Conservation (phyloP, 2,888 invertebrate genomes). For the Molanna angustata region DNA sequence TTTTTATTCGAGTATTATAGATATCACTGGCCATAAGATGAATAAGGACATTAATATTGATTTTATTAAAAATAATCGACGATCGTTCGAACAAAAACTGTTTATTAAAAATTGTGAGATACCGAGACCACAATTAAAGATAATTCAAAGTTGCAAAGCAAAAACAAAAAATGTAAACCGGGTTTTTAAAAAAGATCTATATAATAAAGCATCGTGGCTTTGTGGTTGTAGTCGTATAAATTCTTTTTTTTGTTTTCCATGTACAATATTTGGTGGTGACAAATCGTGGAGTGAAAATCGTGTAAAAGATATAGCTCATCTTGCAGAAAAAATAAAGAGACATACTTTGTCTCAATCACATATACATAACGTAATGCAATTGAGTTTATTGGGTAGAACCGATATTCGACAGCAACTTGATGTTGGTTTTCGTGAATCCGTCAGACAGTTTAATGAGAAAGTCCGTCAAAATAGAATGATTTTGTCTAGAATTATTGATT, state of each 20-base stretch:
- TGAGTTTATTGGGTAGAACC: not conserved
- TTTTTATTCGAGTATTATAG: no score
- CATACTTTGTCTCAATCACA: slow-evolving; percentile 24
- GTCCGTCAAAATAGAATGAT: slow-evolving; percentile 34
- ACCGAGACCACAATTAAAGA: no score
- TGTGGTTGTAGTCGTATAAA: slow-evolving; percentile 29
- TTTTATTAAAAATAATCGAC: not conserved
- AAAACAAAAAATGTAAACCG: not conserved
- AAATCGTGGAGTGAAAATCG: slow-evolving; percentile 25
- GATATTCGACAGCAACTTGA: slow-evolving; percentile 1
- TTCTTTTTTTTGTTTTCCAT: slow-evolving; percentile 34
- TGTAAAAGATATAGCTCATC: slow-evolving; percentile 28
- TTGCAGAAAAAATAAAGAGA: slow-evolving; percentile 30
- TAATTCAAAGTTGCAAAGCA: not conserved
- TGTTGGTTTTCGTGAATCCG: slow-evolving; percentile 6
- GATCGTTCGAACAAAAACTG: not conserved
- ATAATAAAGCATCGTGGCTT: slow-evolving; percentile 27
- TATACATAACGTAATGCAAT: slow-evolving; percentile 28
- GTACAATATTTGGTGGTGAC: slow-evolving; percentile 24
- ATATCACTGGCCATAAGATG: no score
- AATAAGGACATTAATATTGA: not conserved
- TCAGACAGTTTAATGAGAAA: slow-evolving; percentile 26
- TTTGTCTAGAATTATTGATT: slow-evolving; percentile 36
- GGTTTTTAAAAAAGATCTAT: slow-evolving; percentile 19
- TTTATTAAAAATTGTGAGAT: not conserved